Base-by-base conservation (phyloP, 2,797 vertebrate species). In the Morelia viridis region DNA sequence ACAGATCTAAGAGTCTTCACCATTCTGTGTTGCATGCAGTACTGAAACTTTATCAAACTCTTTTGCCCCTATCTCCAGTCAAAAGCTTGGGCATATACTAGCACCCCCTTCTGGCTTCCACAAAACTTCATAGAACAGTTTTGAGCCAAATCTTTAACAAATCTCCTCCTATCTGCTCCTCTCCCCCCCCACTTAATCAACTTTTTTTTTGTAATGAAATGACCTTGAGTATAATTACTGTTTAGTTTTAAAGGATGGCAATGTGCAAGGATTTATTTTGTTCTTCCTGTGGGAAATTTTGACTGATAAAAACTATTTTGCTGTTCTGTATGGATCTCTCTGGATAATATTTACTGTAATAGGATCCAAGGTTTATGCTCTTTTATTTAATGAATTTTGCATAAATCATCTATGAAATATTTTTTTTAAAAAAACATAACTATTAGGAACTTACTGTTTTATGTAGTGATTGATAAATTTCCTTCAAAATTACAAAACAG, bases 61-160 rank as follows among this genome's bases (percentile, higher is more conserved):
- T 87, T 46, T 7, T 2, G 57, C 53, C 24, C 85, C 62, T 53
- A 24, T 46, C 50, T 92, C 93, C 76, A 46, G 9, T 80, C 88
- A 92, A 62, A 35, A 26, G 89, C 62, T 92, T 71, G 9, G 85
- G 86, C 94, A 87, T 65, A 87, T 88, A 93, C 10, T 87, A 96
- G 95, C 94, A 96, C 96, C 95, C 93, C 68, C 95, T 96, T 92
- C 94, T 92, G 96, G 93, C 62, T 95, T 96, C 10, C 0, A 83
- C 90, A 31, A 90, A 91, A 88, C 22, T 83, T 35, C 7, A 60
- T 61, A 8, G 87, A 3, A 85, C 86, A 68, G 71, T 89, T 93
- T 89, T 0, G 22, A 90, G 35, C 41, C n/a, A 90, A 17, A 83
- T 61, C 58, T 31, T 87, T 87, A 56, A 26, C 17, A 64, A 28